Percentiles rank a stretch among this genome's conserved stretches.
phyloP scores from a whole-genome alignment of 2,797 vertebrate species.

The Coregonus sp. region DNA sequence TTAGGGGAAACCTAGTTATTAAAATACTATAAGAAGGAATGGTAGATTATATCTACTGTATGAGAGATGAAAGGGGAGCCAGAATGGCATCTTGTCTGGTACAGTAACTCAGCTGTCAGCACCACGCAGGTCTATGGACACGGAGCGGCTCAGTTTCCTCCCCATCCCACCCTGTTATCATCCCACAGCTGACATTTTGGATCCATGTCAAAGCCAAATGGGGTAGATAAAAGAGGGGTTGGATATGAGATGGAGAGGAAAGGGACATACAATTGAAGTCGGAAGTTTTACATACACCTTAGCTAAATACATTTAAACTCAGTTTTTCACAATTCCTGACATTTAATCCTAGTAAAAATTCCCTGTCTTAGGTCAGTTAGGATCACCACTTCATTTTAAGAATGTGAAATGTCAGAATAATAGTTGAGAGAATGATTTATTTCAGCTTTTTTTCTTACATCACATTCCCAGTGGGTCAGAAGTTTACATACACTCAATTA shows the following conservation, averaged over 20 bases:
- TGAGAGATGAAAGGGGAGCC: background rate
- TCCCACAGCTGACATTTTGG: background rate
- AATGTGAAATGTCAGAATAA: too few species aligned
- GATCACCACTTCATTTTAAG: too few species aligned
- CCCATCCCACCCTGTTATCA: background rate
- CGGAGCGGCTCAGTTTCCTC: background rate
- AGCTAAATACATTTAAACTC: too few species aligned
- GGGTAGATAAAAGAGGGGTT: constrained; percentile 1
- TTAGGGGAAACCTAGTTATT: background rate
- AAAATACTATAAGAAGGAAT: background rate
- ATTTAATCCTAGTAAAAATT: too few species aligned
- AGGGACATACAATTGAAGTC: background rate
- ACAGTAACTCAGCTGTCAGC: background rate
- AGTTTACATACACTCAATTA: too few species aligned
- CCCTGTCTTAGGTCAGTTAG: too few species aligned
- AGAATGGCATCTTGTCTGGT: background rate
- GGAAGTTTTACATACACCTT: too few species aligned
- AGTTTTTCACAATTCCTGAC: too few species aligned
- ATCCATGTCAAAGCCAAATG: background rate
- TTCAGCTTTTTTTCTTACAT: too few species aligned
- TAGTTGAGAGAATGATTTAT: too few species aligned
- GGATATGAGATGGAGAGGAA: background rate
- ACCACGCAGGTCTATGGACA: background rate
- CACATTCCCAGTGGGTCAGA: too few species aligned
- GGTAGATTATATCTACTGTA: background rate